phyloP scores from a whole-genome alignment of 2,888 invertebrate genomes.

The Mystacides longicornis region DNA sequence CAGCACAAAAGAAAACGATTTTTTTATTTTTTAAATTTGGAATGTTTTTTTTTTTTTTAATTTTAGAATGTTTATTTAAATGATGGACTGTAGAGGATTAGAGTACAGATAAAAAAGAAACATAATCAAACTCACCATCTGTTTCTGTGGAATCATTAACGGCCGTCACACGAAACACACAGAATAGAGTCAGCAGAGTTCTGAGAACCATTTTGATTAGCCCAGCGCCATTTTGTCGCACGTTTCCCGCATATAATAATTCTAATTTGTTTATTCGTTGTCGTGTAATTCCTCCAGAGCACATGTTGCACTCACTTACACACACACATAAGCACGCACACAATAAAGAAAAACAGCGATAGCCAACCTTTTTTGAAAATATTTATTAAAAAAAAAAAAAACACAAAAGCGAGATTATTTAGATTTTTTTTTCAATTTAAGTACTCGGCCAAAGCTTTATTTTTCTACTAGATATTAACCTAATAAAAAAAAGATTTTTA shows the following conservation, averaged over 20 bases:
- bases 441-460: too few species aligned
- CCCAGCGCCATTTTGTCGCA: not conserved
- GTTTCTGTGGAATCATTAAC: slow-evolving; percentile 14
- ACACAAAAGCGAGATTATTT: too few species aligned
- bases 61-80: not conserved
- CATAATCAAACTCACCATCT: slow-evolving; percentile 10
- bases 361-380: too few species aligned
- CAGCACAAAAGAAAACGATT: too few species aligned
- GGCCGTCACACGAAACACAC: slow-evolving; percentile 8
- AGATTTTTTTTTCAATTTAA: too few species aligned
- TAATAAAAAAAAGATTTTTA: too few species aligned
- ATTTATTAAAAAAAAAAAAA: too few species aligned
- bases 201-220: slow-evolving; percentile 11
- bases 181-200: slow-evolving; percentile 10
- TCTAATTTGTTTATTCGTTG: not conserved
- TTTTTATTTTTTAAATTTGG: not conserved
- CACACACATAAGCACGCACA: not conserved
- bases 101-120: not conserved
- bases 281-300: not conserved
- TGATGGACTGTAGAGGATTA: not conserved
- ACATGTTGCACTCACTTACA: not conserved
- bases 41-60: not conserved
- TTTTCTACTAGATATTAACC: too few species aligned
- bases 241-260: not conserved
- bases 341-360: not conserved